Conservation (phyloP, 2,888 invertebrate genomes). For the Calephelis perditalis region DNA sequence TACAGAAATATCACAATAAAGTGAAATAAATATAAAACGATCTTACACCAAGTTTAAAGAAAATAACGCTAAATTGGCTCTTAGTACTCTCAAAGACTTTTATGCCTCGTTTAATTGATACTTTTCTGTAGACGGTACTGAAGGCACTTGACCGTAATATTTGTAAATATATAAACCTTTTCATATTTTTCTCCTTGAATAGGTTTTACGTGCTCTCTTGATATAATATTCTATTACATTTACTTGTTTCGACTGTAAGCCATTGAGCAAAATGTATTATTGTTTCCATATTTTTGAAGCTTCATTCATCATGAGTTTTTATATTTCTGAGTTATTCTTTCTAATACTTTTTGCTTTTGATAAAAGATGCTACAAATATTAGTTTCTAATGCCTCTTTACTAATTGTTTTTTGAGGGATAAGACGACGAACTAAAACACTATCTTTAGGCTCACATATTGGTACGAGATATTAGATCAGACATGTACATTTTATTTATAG, state of each 20-base stretch:
- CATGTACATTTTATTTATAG: no score
- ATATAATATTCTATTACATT: constrained; percentile 10
- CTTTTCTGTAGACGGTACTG: constrained; percentile 33
- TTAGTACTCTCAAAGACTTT: not conserved
- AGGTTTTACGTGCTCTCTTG: constrained; percentile 6
- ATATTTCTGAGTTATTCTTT: no score
- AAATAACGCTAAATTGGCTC: not conserved
- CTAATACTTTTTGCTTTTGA: no score
- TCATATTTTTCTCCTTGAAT: constrained; percentile 18
- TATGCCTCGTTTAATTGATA: constrained; percentile 8
- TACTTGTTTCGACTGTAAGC: not conserved
- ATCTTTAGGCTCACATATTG: no score
- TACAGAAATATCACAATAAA: no score
- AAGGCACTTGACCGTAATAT: constrained; percentile 28
- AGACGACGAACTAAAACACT: no score
- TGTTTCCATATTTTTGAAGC: not conserved
- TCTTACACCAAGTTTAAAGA: not conserved
- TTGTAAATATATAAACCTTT: constrained; percentile 20
- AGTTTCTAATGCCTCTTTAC: no score
- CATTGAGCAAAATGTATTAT: not conserved
- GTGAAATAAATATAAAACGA: no score
- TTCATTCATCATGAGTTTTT: not conserved
- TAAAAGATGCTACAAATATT: no score
- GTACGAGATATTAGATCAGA: no score
- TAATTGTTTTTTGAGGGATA: no score